Evolutionary conservation across 1,140 invertebrate species (phyloP).

Genomic region (Drosophila bocki): DNA sequence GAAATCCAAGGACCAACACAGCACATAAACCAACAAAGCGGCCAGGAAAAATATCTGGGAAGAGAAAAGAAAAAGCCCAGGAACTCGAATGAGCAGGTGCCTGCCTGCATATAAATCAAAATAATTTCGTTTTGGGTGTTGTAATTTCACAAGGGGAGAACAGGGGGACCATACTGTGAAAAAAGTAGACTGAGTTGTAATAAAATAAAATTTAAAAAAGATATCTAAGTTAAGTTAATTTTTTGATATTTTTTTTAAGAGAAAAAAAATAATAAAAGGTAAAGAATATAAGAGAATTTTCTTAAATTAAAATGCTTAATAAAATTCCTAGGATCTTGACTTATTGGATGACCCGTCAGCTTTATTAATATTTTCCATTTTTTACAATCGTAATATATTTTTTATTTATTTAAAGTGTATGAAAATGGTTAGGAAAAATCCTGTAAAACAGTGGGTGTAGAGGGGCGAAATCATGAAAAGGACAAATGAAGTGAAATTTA

Average conservation of each 20-base stretch:
- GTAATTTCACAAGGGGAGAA: constrained; percentile 59
- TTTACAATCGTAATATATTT: neutral
- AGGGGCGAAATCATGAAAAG: constrained; percentile 68
- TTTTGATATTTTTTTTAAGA: too few species aligned
- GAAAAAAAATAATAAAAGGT: too few species aligned
- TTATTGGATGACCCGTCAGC: too few species aligned
- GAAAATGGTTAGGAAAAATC: neutral
- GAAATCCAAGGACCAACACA: constrained; percentile 67
- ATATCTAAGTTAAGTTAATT: too few species aligned
- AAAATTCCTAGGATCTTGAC: too few species aligned
- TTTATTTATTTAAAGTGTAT: constrained; percentile 16
- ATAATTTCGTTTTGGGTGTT: constrained; percentile 73
- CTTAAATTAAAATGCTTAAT: too few species aligned
- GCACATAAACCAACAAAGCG: constrained; percentile 27
- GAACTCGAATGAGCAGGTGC: constrained; percentile 34
- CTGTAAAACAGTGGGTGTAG: neutral
- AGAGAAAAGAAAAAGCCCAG: neutral
- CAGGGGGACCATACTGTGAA: neutral
- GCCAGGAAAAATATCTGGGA: constrained; percentile 6
- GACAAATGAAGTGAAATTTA: constrained; percentile 83
- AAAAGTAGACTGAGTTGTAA: too few species aligned
- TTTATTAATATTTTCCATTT: neutral
- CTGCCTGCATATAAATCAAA: constrained; percentile 79
- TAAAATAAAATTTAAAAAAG: neutral
- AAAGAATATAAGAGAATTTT: too few species aligned